Base-by-base conservation (phyloP, 2,113 vertebrate genomes). In the Chamaea fasciata region DNA sequence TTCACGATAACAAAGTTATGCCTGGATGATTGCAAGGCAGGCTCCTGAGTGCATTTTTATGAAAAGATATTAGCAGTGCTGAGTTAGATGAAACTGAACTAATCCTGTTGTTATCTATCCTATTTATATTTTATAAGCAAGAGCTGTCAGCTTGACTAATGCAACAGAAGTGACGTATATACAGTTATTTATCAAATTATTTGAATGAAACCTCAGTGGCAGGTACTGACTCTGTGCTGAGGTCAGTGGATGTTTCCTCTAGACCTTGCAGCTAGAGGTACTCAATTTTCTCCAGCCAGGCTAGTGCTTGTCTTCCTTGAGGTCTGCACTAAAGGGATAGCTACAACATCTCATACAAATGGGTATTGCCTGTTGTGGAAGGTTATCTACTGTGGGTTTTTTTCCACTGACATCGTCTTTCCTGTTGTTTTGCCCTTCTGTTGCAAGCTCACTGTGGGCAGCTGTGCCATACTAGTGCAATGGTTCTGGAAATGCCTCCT, bases 1-100 rank as follows among this genome's bases (percentile, higher is more conserved):
- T 87, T 97, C 88, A 95, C 63, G 55, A 96, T 95, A 94, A 92
- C 73, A 85, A 86, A 96, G 89, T 88, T 96, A 95, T 91, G 92
- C 80, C 87, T 92, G 93, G 56, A n/a, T 94, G 93, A 96, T 90
- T 91, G 76, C 69, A 77, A 33, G 83, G 57, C 90, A 95, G 87
- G 92, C 74, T 92, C 35, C 87, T 89, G 83, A 94, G 55, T 92
- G 65, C 70, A 64, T 92, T 88, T 96, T 96, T 88, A 94, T 78
- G 92, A 82, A 74, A 91, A 94, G 81, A 93, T 82, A 97, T 95
- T 91, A 90, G 73, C 47, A 63, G 19, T 65, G 71, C 52, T 73
- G 64, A 92, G 59, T 81, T 83, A 90, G 92, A 90, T 46, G 53
- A 90, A 91, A 94, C 63, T 42, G 86, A 89, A 64, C 70, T 92